Evolutionary conservation across 2,797 vertebrate species (phyloP), one percentile per base, ranked within the genome.

Genomic region (Clarias laeviceps): DNA sequence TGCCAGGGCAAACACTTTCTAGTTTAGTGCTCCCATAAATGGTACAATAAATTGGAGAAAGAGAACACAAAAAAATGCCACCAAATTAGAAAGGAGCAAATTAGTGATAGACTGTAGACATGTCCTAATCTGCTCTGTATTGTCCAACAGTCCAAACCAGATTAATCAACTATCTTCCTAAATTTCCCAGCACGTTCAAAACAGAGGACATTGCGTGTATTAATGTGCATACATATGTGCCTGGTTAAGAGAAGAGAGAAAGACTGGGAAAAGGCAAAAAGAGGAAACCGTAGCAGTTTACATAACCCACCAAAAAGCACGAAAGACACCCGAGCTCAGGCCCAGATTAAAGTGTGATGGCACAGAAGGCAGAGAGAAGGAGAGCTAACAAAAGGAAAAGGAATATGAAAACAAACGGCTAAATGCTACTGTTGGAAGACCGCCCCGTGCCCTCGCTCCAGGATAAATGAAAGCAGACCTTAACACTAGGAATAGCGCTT

Each of bases 361-460:
- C n/a, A 24, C 22, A 4, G 20, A n/a, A 73, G 24, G 27, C 45
- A 20, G 24, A 24, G 14, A 64, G 50, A 56, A 45, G 72, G 50
- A 29, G 37, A 29, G 27, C 59, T 57, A 80, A 64, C 24, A 59
- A 74, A 62, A 88, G 74, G 57, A 83, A 80, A 61, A 70, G 32
- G 29, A 84, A 84, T 72, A 84, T 86, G 68, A 88, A 88, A 88
- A 88, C 84, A 86, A 84, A 84, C 14, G 34, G 32, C 70, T 64
- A 72, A 84, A 77, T 56, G 87, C 87, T 86, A 86, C 84, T 84
- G 87, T 72, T 88, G 77, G 82, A 73, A 77, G 84, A 73, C 87
- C 73, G 81, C 87, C 84, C 73, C n/a, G 29, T 83, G 76, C 84
- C 82, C 82, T 84, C 69, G 32, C 76, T 84, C 45, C 14, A 32